Evolutionary conservation across 2,888 invertebrate species (phyloP), one percentile per base, ranked within the genome.

Genomic region (Cynaeus angustus): DNA sequence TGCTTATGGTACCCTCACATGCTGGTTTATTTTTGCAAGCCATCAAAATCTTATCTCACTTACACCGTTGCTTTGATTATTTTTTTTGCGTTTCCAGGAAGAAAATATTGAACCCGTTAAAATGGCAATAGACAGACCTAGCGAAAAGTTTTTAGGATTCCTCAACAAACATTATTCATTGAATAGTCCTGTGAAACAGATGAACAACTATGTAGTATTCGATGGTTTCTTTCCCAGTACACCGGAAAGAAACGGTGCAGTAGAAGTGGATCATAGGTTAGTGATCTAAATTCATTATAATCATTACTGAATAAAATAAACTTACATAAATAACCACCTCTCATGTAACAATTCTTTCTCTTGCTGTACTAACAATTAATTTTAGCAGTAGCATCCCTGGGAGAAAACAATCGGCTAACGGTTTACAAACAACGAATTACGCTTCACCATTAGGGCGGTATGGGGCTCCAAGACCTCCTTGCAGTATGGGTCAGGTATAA

Each of bases 81-180:
- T 21, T 21, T 21, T 48, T n/a, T 26, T 41, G 74, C 68, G 61
- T 71, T 86, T 89, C 70, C 84, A 93, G 90, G 91, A 91, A 74
- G 91, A 92, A 84, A 87, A 90, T 59, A 86, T 91, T 46, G 84
- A 85, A 52, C 91, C 94, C 0, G 86, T 90, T 1, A 91, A 94
- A 81, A 86, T 98, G 78, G 97, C 99, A 0, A 93, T 98, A 72
- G 98, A 99, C 85, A 90, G 95, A 41, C 99, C 98, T 0, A 98
- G 98, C 0, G 89, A 92, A 53, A 97, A 97, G 83, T 92, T 98
- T 80, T 87, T 95, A 74, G 90, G 89, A 30, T 99, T 99, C 85
- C 86, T 99, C 13, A 87, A 87, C 41, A 95, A 95, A 83, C 94
- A 97, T 84, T 98, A 96, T 84, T 88, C 89, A 26, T 83, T 89